These are phyloP conservation scores for Vollenhovia emeryi DNA, from an alignment of 1,140 invertebrate genomes.

Conservation along the genomic window DNA sequence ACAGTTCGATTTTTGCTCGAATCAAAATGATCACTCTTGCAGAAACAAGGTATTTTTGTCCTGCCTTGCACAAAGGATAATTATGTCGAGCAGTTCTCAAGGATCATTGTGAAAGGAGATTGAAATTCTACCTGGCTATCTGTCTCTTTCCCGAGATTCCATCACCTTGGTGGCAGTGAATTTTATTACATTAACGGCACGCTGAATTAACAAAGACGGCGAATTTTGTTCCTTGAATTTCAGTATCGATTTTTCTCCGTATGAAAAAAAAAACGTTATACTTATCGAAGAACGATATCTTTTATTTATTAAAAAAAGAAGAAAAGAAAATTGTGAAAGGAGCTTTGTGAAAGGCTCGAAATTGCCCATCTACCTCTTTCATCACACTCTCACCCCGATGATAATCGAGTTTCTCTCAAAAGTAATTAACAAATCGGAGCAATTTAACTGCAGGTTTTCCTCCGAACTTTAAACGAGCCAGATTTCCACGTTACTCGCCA, in stretches of 20 bases:
- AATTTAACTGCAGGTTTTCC: not conserved
- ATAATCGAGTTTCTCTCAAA: conserved; percentile 32
- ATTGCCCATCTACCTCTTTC: not conserved
- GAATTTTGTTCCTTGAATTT: not conserved
- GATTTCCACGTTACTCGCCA: not conserved
- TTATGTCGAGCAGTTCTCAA: conserved; percentile 22
- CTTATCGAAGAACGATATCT: not conserved
- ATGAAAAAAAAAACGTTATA: not conserved
- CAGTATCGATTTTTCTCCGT: not conserved
- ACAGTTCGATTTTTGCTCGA: not conserved
- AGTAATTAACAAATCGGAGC: conserved; percentile 24
- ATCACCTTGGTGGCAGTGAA: not conserved
- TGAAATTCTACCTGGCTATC: conserved; percentile 19
- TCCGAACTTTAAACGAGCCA: not conserved
- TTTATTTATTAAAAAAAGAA: not conserved
- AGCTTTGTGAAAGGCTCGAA: conserved; percentile 23
- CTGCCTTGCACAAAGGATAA: not conserved
- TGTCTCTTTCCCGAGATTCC: not conserved
- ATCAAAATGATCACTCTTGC: conserved; percentile 21
- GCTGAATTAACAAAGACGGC: not conserved
- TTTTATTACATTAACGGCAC: not conserved
- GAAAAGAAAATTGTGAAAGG: conserved; percentile 17
- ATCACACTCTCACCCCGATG: not conserved
- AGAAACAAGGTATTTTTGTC: not conserved
- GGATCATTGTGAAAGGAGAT: conserved; percentile 54